phyloP scores from a whole-genome alignment of 2,113 vertebrate genomes.

The Platysteira castanea region DNA sequence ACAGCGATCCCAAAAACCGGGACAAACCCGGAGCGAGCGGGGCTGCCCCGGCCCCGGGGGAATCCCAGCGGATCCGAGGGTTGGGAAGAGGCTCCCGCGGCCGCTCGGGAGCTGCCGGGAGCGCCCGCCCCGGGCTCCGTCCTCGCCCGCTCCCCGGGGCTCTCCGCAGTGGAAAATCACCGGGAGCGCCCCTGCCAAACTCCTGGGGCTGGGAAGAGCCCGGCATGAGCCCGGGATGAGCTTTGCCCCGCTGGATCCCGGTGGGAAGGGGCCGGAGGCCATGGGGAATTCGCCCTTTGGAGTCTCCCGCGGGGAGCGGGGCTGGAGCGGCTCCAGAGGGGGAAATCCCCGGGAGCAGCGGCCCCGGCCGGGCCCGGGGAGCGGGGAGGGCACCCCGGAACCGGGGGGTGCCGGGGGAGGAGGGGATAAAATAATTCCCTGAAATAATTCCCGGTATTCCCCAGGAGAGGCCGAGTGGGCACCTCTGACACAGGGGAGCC shows the following conservation, averaged over 20 bases:
- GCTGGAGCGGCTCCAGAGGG: neutral
- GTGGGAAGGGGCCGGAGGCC: neutral
- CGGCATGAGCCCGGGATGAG: neutral
- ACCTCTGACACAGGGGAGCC: neutral
- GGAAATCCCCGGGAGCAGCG: fast-evolving
- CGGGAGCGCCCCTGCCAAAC: neutral
- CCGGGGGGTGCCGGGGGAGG: fast-evolving
- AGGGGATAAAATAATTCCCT: no score
- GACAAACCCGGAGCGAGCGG: neutral
- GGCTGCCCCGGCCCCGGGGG: neutral
- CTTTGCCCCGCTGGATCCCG: neutral
- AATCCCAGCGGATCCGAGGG: fast-evolving
- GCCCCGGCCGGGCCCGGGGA: neutral
- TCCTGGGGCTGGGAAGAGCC: neutral
- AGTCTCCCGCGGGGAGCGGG: neutral
- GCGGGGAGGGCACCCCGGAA: neutral
- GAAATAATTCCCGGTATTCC: neutral
- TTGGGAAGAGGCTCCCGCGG: neutral
- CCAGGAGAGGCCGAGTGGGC: neutral
- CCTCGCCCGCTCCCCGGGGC: neutral
- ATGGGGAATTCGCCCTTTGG: neutral
- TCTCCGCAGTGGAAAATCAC: neutral
- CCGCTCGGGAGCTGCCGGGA: neutral
- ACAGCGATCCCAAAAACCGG: neutral
- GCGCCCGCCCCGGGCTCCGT: neutral